Conservation (phyloP, 2,797 vertebrate genomes). For the Pangasius macronema region DNA sequence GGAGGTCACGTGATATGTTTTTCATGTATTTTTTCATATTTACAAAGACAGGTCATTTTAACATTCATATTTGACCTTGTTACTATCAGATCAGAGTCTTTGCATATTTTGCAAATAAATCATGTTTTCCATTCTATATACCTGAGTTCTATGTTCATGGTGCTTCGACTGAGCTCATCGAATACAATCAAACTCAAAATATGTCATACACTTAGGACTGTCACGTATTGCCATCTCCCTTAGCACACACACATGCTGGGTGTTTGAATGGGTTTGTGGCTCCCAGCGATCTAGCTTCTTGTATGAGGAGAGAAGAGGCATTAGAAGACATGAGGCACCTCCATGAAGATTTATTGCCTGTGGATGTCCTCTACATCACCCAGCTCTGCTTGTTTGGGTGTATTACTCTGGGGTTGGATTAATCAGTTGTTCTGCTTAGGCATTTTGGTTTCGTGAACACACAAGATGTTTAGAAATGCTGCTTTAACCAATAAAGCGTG, state of each 20-base stretch:
- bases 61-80: background rate
- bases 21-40: background rate
- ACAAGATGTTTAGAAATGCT: background rate
- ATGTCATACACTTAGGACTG: background rate
- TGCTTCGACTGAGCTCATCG: background rate
- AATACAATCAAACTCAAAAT: background rate
- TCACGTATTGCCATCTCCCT: background rate
- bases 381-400: background rate
- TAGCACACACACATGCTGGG: background rate
- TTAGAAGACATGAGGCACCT: conserved; percentile 3
- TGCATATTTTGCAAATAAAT: background rate
- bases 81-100: background rate
- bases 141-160: too few relatives aligned
- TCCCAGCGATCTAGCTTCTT: background rate
- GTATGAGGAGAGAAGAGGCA: background rate
- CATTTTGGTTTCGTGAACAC: background rate
- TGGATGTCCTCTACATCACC: background rate
- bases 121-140: background rate
- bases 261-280: background rate
- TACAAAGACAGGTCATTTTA: background rate
- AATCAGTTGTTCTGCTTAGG: background rate
- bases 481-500: background rate
- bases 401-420: background rate
- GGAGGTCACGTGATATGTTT: background rate
- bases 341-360: background rate